A percentile compares a stretch with the other conserved stretches of the same genome.
Conservation (phyloP, 2,113 vertebrate genomes). For the Pantherophis guttatus region DNA sequence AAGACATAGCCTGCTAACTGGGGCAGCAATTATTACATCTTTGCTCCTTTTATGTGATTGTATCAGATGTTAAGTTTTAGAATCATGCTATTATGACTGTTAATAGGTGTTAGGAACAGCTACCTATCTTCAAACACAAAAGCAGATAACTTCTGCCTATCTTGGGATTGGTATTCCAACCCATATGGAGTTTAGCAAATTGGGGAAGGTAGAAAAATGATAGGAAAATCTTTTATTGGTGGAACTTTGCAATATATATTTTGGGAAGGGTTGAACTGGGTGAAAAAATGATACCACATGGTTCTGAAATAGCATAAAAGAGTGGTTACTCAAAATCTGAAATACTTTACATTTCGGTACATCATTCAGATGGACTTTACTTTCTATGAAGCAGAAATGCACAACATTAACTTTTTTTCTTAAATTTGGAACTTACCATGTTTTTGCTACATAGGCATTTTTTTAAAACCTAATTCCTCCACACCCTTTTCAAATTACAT, state of each 20-base stretch:
- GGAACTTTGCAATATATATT: neutral
- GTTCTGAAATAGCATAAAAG: neutral
- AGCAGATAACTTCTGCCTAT: neutral
- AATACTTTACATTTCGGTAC: neutral
- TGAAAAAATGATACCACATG: neutral
- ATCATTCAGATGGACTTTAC: neutral
- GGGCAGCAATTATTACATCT: neutral
- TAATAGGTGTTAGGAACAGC: neutral
- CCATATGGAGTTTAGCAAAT: neutral
- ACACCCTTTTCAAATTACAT: neutral
- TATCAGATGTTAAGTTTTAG: neutral
- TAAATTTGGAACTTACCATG: neutral
- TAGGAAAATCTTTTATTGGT: neutral
- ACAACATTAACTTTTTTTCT: neutral
- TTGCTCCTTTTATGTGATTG: neutral
- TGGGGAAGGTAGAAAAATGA: neutral
- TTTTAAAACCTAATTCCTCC: neutral
- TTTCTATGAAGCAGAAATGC: neutral
- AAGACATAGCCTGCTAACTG: neutral
- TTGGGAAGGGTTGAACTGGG: neutral
- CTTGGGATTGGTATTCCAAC: neutral
- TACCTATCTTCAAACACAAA: neutral
- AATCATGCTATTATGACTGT: neutral
- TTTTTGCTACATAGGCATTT: neutral
- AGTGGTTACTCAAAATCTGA: neutral